Evolutionary conservation across 1,140 invertebrate species (phyloP), one percentile per base, ranked within the genome.

Genomic region (Aphelinus atriplicis): DNA sequence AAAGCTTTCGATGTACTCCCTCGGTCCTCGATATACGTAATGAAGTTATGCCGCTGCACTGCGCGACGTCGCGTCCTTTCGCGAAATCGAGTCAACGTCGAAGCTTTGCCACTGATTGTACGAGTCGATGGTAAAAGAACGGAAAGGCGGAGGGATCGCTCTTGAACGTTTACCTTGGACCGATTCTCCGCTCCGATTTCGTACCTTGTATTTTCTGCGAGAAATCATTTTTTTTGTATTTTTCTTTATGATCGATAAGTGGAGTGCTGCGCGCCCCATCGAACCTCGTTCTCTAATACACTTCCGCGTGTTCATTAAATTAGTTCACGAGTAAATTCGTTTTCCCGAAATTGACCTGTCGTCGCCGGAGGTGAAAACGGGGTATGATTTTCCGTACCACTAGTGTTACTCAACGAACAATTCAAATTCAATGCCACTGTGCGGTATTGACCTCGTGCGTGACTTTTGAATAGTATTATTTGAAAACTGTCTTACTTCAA

Each of bases 401-500:
- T 26, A 26, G 26, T 26, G 26, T 26, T 26, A 26, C 26, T 26
- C 26, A 26, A 26, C 26, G 26, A 26, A 26, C 26, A 26, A 26
- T 26, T 26, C 26, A 26, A 26, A 26, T 26, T 26, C 26, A 26
- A 26, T 26, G 26, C 26, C 26, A 26, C 26, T 26, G 26, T 26
- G 26, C 26, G 26, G 26, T 26, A 26, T 26, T 26, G 26, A 26
- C 26, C 26, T 26, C 26, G 26, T 26, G 26, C 26, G 26, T 26
- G 26, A 26, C 26, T 26, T 26, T 26, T 26, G 26, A 26, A 26
- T 26, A 26, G 26, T 26, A 26, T 26, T 26, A 26, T 26, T 26
- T 26, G 26, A 62, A 75, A 7, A 58, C 56, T 57, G 58, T 74
- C 68, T 77, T 71, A 69, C 69, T 71, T 53, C 68, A 66, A 67